These are phyloP conservation scores for Eubasilissa splendida DNA, from an alignment of 2,888 invertebrate species.

Conservation along the genomic window DNA sequence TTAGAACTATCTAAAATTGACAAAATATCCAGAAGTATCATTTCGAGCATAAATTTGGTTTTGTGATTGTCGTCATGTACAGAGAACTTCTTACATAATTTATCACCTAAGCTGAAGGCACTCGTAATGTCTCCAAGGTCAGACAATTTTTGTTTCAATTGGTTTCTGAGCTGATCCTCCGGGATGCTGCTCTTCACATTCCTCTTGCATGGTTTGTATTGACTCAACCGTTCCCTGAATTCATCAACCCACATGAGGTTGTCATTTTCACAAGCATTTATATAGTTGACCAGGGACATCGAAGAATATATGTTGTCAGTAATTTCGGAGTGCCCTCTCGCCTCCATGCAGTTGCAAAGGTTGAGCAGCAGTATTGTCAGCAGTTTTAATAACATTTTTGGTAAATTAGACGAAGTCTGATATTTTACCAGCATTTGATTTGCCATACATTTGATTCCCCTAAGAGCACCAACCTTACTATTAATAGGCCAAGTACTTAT, in stretches of 20 bases:
- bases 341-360: neutral
- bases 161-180: neutral
- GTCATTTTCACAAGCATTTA: neutral
- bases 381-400: neutral
- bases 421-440: neutral
- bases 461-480: neutral
- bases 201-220: no score
- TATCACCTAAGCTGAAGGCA: neutral
- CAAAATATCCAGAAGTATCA: neutral
- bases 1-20: neutral
- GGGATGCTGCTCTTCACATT: neutral
- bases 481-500: no score
- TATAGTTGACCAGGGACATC: neutral
- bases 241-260: constrained; percentile 11
- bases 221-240: no score
- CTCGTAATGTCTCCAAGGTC: neutral
- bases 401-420: neutral
- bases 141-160: neutral
- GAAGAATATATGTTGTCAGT: neutral
- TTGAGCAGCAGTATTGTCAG: neutral
- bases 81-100: neutral
- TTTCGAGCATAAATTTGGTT: neutral
- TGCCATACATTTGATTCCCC: neutral
- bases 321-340: neutral
- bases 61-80: neutral